Base-by-base conservation (phyloP, 2,113 vertebrate species). In the Fregetta grallaria region DNA sequence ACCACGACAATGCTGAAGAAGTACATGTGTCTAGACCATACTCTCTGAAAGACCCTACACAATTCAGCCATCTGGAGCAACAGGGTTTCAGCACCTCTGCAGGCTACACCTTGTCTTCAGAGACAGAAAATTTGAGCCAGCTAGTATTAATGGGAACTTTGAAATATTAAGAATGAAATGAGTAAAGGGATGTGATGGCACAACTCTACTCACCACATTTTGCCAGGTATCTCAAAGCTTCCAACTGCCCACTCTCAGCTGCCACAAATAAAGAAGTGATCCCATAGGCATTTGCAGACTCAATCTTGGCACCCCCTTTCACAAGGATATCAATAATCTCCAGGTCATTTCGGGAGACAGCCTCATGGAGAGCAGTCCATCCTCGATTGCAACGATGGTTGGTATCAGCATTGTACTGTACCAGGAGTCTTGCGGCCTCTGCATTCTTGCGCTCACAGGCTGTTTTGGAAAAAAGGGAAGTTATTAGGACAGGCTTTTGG, bases 291-390 rank as follows among this genome's bases (percentile, higher is more conserved):
- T 99, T 99, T 92, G 96, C 96, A 52, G 98, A 89, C 40, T 98
- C 98, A 91, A 98, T 97, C 91, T 99, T 99, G 92, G 99, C 99
- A 5, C 99, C 99, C 1, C 98, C 98, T 76, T 98, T 97, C 83
- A 99, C 72, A 42, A 99, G 97, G 97, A 99, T 98, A n/a, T 99
- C 99, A 32, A 99, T 99, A 78, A 99, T 99, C 86, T 99, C 98
- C 93, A 99, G 73, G 61, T 99, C 99, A 32, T 99, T 98, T 73
- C 96, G 96, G 9, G 96, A 94, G 7, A 98, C 98, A 2, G 99
- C 98, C 95, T 99, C 99, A 6, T 99, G 99, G 58, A 99, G 98
- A 1, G 99, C 99, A 0, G 99, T 99, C 98, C 98, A 99, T 32
- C 99, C 99, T 21, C 98, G 98, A 91, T 98, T 98, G 87, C 99